Percentiles rank a stretch among this genome's conserved stretches.
These are phyloP conservation scores for Trididemnum miniatum DNA, from an alignment of 23 tunicate genomes.

Conservation along the genomic window DNA sequence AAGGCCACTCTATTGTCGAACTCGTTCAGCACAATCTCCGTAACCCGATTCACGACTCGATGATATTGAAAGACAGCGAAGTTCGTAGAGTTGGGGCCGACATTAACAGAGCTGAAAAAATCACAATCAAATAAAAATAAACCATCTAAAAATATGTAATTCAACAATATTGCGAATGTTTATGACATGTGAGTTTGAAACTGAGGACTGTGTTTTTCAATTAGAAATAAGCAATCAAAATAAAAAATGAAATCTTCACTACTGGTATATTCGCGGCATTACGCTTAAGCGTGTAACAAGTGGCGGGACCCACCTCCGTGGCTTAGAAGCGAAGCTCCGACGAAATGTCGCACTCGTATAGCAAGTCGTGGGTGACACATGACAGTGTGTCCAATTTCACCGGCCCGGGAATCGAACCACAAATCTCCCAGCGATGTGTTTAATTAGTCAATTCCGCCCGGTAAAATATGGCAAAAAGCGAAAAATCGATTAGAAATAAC, in stretches of 20 bases:
- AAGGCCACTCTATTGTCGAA: conserved; percentile 3
- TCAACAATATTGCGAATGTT: too few species aligned
- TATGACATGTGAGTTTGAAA: too few species aligned
- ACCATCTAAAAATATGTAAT: too few species aligned
- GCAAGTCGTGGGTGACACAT: not conserved
- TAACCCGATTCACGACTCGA: conserved; percentile 20
- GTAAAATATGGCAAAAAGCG: not conserved
- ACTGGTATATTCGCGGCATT: too few species aligned
- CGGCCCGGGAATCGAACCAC: too few species aligned
- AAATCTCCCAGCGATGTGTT: not conserved
- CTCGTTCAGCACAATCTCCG: conserved; percentile 34
- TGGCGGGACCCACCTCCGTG: too few species aligned
- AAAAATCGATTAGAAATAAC: not conserved
- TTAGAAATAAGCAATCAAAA: too few species aligned
- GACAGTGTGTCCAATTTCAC: too few species aligned
- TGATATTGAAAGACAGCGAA: conserved; percentile 52
- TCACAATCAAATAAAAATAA: too few species aligned
- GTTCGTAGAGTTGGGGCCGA: conserved; percentile 48
- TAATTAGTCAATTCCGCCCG: not conserved
- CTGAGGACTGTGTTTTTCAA: too few species aligned
- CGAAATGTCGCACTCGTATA: not conserved
- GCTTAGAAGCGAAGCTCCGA: not conserved
- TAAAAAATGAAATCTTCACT: too few species aligned
- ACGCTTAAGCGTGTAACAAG: too few species aligned
- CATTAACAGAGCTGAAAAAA: conserved; percentile 32